A percentile compares a stretch with the other conserved stretches of the same genome.
Conservation (phyloP, 2,888 invertebrate genomes). For the Melieria omissa region DNA sequence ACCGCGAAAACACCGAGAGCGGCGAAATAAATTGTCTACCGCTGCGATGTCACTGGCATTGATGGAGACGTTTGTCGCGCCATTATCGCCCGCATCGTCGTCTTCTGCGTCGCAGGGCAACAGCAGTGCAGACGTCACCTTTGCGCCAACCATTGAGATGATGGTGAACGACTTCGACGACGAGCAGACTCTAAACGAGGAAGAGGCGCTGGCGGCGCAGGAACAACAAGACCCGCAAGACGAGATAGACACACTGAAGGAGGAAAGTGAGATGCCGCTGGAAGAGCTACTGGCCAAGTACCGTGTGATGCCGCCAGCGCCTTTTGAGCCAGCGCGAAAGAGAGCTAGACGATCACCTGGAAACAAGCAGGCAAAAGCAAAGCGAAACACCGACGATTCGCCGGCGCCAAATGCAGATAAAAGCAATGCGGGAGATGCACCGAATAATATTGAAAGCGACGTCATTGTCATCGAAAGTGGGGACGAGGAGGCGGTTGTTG, state of each 20-base stretch:
- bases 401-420: not conserved
- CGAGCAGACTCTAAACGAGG: constrained; percentile 95
- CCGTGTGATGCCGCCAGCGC: constrained; percentile 72
- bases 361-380: constrained; percentile 26
- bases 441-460: not conserved
- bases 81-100: constrained; percentile 60
- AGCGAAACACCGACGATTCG: constrained; percentile 11
- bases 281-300: constrained; percentile 93
- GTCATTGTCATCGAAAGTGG: constrained; percentile 8
- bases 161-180: constrained; percentile 98
- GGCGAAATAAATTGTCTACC: constrained; percentile 37
- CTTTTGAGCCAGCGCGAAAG: constrained; percentile 44
- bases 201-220: constrained; percentile 92
- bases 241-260: constrained; percentile 88
- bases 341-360: constrained; percentile 40
- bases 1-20: constrained; percentile 38
- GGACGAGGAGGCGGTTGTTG: constrained; percentile 1
- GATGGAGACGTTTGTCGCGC: constrained; percentile 44
- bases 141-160: constrained; percentile 96
- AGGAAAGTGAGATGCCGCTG: constrained; percentile 95
- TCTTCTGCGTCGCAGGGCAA: constrained; percentile 54
- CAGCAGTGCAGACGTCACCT: constrained; percentile 69
- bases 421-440: not conserved
- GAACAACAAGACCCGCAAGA: constrained; percentile 86
- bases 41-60: constrained; percentile 25